Percentiles rank a stretch among this genome's conserved stretches.
Conservation (phyloP, 2,888 invertebrate species). For the Mactromeris polynyma region DNA sequence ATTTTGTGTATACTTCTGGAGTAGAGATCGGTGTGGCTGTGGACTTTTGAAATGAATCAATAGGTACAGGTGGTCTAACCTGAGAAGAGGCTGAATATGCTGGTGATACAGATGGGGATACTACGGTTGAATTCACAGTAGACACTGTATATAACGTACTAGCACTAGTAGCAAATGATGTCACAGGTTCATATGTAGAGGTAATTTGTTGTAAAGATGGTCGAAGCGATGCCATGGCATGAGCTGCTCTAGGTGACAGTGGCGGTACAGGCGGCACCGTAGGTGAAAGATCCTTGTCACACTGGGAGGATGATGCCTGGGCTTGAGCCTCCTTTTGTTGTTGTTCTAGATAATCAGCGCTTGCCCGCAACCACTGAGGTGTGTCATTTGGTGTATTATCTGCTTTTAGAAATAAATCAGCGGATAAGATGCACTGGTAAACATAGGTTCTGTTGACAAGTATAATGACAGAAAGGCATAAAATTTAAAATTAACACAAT, state of each 20-base stretch:
- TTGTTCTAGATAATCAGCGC: constrained; percentile 69
- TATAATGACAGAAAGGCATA: too few relatives aligned
- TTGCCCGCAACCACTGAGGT: constrained; percentile 70
- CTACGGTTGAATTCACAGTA: constrained; percentile 63
- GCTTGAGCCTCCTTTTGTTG: constrained; percentile 67
- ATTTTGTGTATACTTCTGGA: constrained; percentile 61
- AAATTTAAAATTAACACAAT: too few relatives aligned
- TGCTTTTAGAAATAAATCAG: constrained; percentile 39
- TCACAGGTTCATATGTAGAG: constrained; percentile 60
- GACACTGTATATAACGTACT: constrained; percentile 64
- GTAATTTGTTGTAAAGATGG: constrained; percentile 53
- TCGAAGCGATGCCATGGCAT: constrained; percentile 56
- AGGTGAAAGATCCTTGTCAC: constrained; percentile 59
- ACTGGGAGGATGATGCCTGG: constrained; percentile 45
- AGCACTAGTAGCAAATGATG: constrained; percentile 57
- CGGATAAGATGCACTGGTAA: neutral
- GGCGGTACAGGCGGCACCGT: constrained; percentile 49
- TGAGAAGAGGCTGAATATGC: constrained; percentile 56
- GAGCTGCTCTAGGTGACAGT: constrained; percentile 56
- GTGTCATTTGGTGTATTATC: constrained; percentile 72
- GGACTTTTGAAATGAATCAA: constrained; percentile 64
- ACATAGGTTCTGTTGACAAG: neutral
- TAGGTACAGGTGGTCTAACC: constrained; percentile 43
- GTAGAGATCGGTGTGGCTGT: constrained; percentile 53
- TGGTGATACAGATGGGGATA: constrained; percentile 66